phyloP scores from a whole-genome alignment of 2,797 vertebrate species.

The Australoheros facetus region DNA sequence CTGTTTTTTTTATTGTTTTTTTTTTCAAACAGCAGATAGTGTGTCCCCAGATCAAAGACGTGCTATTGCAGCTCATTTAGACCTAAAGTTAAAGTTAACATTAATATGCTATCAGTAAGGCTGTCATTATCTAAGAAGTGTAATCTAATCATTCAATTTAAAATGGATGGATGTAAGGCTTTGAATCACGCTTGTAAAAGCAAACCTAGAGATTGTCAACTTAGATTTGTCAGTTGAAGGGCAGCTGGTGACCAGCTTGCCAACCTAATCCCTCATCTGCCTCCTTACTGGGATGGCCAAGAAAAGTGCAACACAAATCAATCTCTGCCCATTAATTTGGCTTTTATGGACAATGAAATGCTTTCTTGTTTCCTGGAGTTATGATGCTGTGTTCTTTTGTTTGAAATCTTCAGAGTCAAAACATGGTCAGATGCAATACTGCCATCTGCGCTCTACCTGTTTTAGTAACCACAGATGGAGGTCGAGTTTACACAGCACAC shows the following conservation, averaged over 20 bases:
- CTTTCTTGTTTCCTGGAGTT: neutral
- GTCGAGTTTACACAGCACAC: constrained; percentile 72
- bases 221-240: neutral
- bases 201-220: neutral
- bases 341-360: constrained; percentile 19
- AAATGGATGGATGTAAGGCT: constrained; percentile 11
- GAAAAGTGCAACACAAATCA: constrained; percentile 34
- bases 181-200: constrained; percentile 24
- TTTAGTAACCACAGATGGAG: constrained; percentile 54
- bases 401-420: constrained; percentile 41
- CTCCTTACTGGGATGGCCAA: constrained; percentile 11
- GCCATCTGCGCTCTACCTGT: constrained; percentile 73
- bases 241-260: constrained; percentile 11
- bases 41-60: constrained; percentile 47
- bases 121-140: constrained; percentile 19
- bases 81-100: constrained; percentile 13
- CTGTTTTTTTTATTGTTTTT: neutral
- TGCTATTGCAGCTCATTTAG: constrained; percentile 33
- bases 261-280: constrained; percentile 40
- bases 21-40: constrained; percentile 3
- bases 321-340: constrained; percentile 1
- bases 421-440: constrained; percentile 58
- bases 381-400: neutral
- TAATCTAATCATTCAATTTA: neutral
- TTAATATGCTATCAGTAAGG: neutral